phyloP scores from a whole-genome alignment of 2,113 vertebrate genomes.

The Haemorhous mexicanus region DNA sequence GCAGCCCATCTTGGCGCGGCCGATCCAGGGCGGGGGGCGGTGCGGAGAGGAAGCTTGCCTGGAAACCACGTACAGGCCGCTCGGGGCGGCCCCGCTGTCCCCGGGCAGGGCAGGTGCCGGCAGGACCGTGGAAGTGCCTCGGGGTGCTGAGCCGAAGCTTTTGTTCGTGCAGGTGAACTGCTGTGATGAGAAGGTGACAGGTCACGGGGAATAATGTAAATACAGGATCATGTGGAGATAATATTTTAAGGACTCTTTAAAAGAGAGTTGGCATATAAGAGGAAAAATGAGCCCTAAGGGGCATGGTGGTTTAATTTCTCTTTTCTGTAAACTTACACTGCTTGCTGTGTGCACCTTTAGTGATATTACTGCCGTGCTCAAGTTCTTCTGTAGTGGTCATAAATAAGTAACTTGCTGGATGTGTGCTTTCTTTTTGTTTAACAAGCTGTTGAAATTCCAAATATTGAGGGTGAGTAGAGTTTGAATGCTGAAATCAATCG shows the following conservation, averaged over 20 bases:
- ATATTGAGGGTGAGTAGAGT: not conserved
- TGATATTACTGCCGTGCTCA: not conserved
- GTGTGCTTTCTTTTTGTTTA: not conserved
- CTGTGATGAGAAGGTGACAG: not conserved
- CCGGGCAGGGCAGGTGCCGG: not conserved
- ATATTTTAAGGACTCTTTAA: not conserved
- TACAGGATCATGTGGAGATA: not conserved
- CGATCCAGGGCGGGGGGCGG: no score
- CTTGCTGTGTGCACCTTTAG: not conserved
- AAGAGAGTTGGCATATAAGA: not conserved
- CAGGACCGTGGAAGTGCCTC: not conserved
- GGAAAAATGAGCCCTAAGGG: not conserved
- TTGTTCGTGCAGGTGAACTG: not conserved
- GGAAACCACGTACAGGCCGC: not conserved
- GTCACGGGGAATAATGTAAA: not conserved
- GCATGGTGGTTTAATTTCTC: not conserved
- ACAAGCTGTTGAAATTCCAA: not conserved
- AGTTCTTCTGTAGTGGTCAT: not conserved
- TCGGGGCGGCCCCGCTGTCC: not conserved
- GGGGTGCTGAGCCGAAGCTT: not conserved
- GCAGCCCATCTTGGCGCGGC: no score
- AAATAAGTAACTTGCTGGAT: not conserved
- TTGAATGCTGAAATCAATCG: not conserved
- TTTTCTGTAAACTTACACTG: not conserved
- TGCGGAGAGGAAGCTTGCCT: no score